These are phyloP conservation scores for Steinernema feltiae DNA, from an alignment of 1,140 invertebrate genomes.

Conservation along the genomic window DNA sequence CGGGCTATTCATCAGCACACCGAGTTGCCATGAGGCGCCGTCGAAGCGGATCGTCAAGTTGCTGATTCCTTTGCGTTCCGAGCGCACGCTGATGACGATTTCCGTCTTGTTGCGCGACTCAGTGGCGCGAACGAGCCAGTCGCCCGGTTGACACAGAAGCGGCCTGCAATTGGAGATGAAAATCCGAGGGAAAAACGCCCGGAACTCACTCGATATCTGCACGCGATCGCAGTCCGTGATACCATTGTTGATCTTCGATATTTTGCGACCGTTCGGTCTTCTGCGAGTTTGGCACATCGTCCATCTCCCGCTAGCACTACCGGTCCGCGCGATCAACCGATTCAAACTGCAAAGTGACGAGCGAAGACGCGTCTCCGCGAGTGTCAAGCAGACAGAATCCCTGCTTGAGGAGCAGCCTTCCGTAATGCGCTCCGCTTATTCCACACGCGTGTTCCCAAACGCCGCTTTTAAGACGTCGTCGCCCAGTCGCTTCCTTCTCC, in stretches of 20 bases:
- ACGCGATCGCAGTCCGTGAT: conserved; percentile 16
- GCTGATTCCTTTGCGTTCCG: not conserved
- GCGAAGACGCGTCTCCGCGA: no score
- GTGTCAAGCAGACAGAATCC: no score
- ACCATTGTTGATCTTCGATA: conserved; percentile 22
- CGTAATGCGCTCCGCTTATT: no score
- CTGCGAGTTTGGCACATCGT: not conserved
- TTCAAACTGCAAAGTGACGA: no score
- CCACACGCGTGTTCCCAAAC: no score
- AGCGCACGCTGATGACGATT: conserved; percentile 4
- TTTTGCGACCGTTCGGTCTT: not conserved
- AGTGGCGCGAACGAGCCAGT: not conserved
- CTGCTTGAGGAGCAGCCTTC: no score
- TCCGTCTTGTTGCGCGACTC: conserved; percentile 2
- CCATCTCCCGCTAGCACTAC: no score
- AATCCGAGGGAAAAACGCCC: not conserved
- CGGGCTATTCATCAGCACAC: not conserved
- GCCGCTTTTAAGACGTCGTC: no score
- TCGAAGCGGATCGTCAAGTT: not conserved
- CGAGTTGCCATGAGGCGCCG: not conserved
- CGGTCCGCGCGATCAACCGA: no score
- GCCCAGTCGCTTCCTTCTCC: no score
- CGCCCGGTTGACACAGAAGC: not conserved
- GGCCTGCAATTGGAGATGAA: not conserved
- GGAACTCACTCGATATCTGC: conserved; percentile 32